Base-by-base conservation (phyloP, 2,888 invertebrate species). In the Lampropteryx suffumata region DNA sequence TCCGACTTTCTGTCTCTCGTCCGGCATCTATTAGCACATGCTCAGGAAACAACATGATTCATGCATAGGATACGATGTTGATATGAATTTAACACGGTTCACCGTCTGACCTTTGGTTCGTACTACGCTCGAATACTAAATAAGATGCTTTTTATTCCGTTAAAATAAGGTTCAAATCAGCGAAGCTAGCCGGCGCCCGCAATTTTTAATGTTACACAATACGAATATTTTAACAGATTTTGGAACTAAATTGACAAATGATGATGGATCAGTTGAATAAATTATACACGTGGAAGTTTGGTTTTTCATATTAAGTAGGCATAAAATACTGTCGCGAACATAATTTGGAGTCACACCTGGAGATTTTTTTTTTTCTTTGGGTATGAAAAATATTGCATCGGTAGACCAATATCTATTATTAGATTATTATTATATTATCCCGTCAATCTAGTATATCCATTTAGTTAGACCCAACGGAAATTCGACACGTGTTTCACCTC, bases 31-130 rank as follows among this genome's bases (percentile, higher is more conserved):
- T 36, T 34, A 30, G 43, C 32, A 42, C 26, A 36, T 28, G 41
- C 55, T 47, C 50, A 55, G 57, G 59, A 62, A 59, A 59, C 55
- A 56, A 41, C 49, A 55, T 62, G 62, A 62, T 56, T 62, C 59
- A 62, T 56, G 43, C 53, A 62, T n/a, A n/a, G n/a, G n/a, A n/a
- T 56, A 40, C 55, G 29, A 29, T 59, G 59, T 59, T 59, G 57
- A 56, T 59, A 57, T 41, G 50, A 46, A 49, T 40, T 53, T 48
- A 53, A 48, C 41, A 34, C 47, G 50, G 50, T 49, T 41, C 28
- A 30, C 29, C 21, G 34, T 14, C 37, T 62, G 59, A 62, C 62
- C 62, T 57, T 58, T 55, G 36, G 39, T n/a, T n/a, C n/a, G n/a
- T n/a, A n/a, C n/a, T 34, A 36, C 42, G 32, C 36, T 39, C 14